Percentiles rank a stretch among this genome's conserved stretches.
Evolutionary conservation across 2,113 vertebrate genomes (phyloP).

Genomic region (Podiceps cristatus): DNA sequence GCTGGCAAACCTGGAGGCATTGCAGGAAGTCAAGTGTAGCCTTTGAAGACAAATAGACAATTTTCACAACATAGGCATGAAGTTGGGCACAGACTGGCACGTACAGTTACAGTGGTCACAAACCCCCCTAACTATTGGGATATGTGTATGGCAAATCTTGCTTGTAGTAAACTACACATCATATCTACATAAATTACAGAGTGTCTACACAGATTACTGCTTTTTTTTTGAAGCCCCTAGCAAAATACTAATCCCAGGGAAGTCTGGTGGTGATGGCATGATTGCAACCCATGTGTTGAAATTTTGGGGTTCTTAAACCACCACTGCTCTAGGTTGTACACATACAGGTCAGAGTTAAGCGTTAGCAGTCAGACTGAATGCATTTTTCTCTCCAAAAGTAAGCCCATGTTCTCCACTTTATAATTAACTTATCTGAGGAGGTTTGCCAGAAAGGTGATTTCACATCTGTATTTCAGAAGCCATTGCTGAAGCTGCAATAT

Average conservation of each 20-base stretch:
- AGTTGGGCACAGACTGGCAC: neutral
- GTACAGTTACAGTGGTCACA: neutral
- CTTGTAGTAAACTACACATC: neutral
- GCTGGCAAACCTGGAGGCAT: neutral
- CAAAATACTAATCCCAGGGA: neutral
- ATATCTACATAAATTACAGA: neutral
- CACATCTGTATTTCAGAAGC: neutral
- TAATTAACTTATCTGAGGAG: neutral
- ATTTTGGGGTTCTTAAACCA: neutral
- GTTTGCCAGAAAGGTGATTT: neutral
- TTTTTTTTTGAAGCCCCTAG: neutral
- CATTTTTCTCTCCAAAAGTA: neutral
- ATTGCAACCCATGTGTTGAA: neutral
- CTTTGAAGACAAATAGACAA: neutral
- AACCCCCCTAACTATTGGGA: neutral
- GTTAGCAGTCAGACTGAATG: neutral
- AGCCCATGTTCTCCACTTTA: neutral
- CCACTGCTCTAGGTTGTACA: neutral
- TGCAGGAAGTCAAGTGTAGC: neutral
- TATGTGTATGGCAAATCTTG: fast-evolving
- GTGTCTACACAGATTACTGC: too few species aligned
- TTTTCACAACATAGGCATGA: neutral
- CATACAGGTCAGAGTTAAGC: neutral
- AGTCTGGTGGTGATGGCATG: neutral
- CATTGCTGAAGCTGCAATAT: neutral